Evolutionary conservation across 2,888 invertebrate species (phyloP), one percentile per base, ranked within the genome.

Genomic region (Drosophila trichaetosa): DNA sequence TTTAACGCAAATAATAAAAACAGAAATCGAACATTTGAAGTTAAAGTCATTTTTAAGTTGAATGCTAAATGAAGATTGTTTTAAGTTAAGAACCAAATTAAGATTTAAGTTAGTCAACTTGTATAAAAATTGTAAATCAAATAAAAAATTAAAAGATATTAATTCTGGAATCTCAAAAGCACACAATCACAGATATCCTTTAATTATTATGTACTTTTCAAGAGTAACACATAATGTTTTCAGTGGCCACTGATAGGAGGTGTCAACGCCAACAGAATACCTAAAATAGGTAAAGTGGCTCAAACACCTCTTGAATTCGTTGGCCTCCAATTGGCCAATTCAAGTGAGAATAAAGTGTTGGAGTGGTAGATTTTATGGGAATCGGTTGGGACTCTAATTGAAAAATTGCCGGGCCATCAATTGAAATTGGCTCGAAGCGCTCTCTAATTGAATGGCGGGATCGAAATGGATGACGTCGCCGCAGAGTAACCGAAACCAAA

Each of bases 381-480:
- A 68, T 31, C 18, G 8, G 21, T 62, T 51, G 61, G 48, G 68
- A 73, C 75, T 11, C 2, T 86, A 88, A 90, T 90, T 87, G 90
- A 90, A 82, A 90, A 88, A 88, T 76, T 74, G 80, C 58, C 60
- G 57, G 62, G 75, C 75, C 76, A 87, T 87, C 87, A 90, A 88
- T 87, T 76, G 87, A 74, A 85, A 73, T 71, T 76, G 90, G 56
- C 83, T 65, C 49, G 81, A 70, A 70, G 73, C 73, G 66, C 33
- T 46, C 56, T 59, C 63, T 79, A 79, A 80, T 82, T 77, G 71
- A 73, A 69, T 64, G 76, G 52, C 42, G 67, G 38, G 29, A 62
- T 51, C 53, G 67, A 49, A 66, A 69, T 74, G 67, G 69, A 67
- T 52, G 57, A 40, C 62, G 49, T 65, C 27, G 56, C 56, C 52